These are phyloP conservation scores for Caenorhabditis imperialis DNA, from an alignment of 2,888 invertebrate species.

Conservation along the genomic window DNA sequence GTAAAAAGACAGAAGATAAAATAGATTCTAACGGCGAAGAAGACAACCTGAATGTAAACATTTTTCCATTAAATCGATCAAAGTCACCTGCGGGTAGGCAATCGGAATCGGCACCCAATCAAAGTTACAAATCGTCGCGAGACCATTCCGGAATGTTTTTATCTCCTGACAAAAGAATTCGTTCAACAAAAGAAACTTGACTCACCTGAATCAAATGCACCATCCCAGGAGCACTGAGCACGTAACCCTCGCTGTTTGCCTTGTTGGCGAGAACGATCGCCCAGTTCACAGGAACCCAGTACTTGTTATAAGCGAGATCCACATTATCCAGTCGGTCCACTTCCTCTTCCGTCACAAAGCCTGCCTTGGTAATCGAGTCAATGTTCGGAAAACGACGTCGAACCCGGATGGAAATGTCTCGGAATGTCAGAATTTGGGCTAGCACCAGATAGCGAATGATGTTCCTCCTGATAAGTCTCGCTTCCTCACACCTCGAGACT, in stretches of 20 bases:
- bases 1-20: conserved; percentile 60
- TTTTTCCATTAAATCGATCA: not conserved
- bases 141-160: conserved; percentile 55
- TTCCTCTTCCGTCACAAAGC: conserved; percentile 55
- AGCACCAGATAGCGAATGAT: conserved; percentile 59
- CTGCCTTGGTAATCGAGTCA: conserved; percentile 61
- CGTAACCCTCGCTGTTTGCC: conserved; percentile 23
- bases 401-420: conserved; percentile 71
- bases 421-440: conserved; percentile 66
- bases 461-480: conserved; percentile 50
- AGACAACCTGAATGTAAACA: conserved; percentile 60
- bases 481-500: conserved; percentile 53
- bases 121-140: conserved; percentile 58
- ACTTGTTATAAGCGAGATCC: conserved; percentile 68
- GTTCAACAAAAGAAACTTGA: conserved; percentile 12
- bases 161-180: conserved; percentile 42
- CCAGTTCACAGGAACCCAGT: conserved; percentile 76
- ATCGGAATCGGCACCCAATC: conserved; percentile 67
- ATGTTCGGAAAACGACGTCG: conserved; percentile 67
- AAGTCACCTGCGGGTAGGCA: conserved; percentile 64
- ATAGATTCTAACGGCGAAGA: conserved; percentile 64
- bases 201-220: conserved; percentile 15
- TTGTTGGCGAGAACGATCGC: conserved; percentile 30
- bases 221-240: conserved; percentile 24
- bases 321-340: conserved; percentile 53